Base-by-base conservation (phyloP, 2,888 invertebrate genomes). In the Entomobrya multifasciata region DNA sequence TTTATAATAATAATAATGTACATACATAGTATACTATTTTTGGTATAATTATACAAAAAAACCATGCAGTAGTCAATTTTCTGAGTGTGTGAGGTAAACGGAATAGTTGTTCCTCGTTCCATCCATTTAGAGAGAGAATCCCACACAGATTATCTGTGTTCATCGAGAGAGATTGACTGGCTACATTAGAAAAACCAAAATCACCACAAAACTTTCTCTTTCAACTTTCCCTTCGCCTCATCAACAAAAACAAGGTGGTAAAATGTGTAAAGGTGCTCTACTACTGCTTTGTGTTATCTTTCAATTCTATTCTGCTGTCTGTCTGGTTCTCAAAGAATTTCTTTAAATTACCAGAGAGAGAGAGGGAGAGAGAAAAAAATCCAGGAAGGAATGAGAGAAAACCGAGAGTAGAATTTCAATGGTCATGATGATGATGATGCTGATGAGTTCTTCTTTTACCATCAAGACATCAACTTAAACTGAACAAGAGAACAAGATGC, bases 311-410 rank as follows among this genome's bases (percentile, higher is more conserved):
- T 36, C 36, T 36, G 8, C 8, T 36, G 8, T 36, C 36, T 36
- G 36, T 36, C 5, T 36, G 36, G 30, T 49, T 17, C 22, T 0
- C 17, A 30, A 74, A 52, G 74, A 52, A 79, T 79, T 77, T 36
- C 79, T 70, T n/a, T 85, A 78, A 85, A 85, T 85, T 78, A 79
- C 79, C 57, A 36, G 22, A n/a, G n/a, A n/a, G n/a, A n/a, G n/a
- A n/a, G n/a, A n/a, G n/a, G n/a, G n/a, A n/a, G n/a, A n/a, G n/a
- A n/a, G n/a, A 60, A 62, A 70, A 79, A 70, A 79, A 79, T 41
- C 44, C 55, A 25, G 17, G 70, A 70, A 67, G 57, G 36, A 78
- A 65, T 47, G 17, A 57, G 77, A 47, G 55, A 67, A 44, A 55
- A 55, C 52, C n/a, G n/a, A n/a, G 84, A 55, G 55, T n/a, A 27